Conservation (phyloP, 2,113 vertebrate genomes). For the Todiramphus saurophagus region DNA sequence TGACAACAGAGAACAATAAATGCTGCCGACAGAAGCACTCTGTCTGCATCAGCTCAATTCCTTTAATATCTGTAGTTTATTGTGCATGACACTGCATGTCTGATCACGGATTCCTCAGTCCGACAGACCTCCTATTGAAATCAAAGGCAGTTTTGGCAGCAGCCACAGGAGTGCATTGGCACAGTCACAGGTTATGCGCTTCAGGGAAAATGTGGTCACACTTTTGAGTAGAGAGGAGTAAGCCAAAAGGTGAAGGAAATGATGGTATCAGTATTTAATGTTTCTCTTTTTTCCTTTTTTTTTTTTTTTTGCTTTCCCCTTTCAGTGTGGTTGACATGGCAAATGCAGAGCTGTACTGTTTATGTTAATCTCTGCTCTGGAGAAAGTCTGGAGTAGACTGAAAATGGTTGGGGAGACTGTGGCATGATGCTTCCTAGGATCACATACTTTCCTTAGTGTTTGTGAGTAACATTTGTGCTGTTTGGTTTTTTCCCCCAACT, state of each 20-base stretch:
- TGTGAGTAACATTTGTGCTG: neutral
- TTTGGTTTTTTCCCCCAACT: neutral
- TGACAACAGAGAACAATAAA: neutral
- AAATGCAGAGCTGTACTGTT: neutral
- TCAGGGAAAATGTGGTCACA: neutral
- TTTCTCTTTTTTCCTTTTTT: neutral
- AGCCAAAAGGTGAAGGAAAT: neutral
- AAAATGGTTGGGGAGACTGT: neutral
- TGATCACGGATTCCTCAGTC: constrained; percentile 3
- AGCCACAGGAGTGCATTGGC: neutral
- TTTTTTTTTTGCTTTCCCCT: neutral
- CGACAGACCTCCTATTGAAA: neutral
- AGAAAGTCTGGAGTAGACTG: neutral
- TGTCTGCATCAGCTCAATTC: constrained; percentile 38
- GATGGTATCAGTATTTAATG: neutral
- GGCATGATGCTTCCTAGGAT: neutral
- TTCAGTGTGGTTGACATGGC: neutral
- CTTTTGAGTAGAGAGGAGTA: neutral
- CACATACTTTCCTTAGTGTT: neutral
- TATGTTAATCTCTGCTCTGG: neutral
- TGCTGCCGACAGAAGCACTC: constrained; percentile 33
- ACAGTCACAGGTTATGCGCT: neutral
- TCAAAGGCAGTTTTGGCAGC: constrained; percentile 9
- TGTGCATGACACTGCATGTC: constrained; percentile 6
- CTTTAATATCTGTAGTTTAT: constrained; percentile 33